Base-by-base conservation (phyloP, 2,888 invertebrate species). In the Lasioglossum oenotherae region DNA sequence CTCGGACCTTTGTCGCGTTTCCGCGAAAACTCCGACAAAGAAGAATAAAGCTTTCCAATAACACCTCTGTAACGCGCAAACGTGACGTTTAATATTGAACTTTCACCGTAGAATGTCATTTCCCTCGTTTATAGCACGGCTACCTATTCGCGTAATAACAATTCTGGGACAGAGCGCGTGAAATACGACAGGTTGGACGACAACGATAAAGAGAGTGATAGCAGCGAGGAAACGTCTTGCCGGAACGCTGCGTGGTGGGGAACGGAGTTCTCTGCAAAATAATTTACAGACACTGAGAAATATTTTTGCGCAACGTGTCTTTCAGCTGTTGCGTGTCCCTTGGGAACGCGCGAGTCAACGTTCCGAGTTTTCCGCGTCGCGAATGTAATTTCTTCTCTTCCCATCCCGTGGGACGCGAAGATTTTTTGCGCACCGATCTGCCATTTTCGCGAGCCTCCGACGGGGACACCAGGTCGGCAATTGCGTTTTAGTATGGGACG, bases 31-130 rank as follows among this genome's bases (percentile, higher is more conserved):
- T 41, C n/a, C 53, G 27, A 16, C 41, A 49, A 31, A 71, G n/a
- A 64, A 53, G 75, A 80, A 78, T 74, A 76, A 82, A 31, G 31
- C 44, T 35, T 69, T 82, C 44, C 35, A 19, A 67, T 77, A 77
- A 78, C 69, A 44, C 16, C 35, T 27, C 44, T 35, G 78, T 78
- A 75, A 78, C 60, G 27, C 27, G 31, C 31, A 64, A n/a, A 75
- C 35, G 74, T 72, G 84, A 78, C 78, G 84, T 78, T 78, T 78
- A 84, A 84, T 84, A 78, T 84, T 64, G 78, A 78, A 84, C 78
- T 64, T 64, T 35, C 71, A 46, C 71, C 16, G 84, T 83, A 31
- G 71, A 64, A 71, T 19, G 84, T 75, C 74, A 38, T 78, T 83
- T 60, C 35, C 31, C 60, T 57, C 84, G 74, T 84, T 84, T 84